Base-by-base conservation (phyloP, 2,113 vertebrate genomes). In the Paratilapia polleni region DNA sequence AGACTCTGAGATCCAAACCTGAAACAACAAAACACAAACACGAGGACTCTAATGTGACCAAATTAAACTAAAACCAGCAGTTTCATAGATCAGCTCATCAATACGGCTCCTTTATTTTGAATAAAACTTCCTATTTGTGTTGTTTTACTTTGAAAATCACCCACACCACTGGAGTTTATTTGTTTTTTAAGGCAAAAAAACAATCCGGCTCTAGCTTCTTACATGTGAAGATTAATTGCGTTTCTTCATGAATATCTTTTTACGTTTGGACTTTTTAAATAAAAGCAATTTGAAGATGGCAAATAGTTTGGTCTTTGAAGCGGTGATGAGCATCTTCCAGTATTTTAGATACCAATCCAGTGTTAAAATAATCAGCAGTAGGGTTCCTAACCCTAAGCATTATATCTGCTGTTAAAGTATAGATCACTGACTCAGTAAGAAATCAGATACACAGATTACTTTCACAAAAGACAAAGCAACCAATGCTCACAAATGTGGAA, bases 1-100 rank as follows among this genome's bases (percentile, higher is more conserved):
- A 99, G 95, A 93, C 97, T 97, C 90, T 98, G 97, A 88, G 98
- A 98, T 93, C 98, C 98, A 89, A 97, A 99, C 94, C 98, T 99
- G 93, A 83, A 93, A 38, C 60, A 73, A 91, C 4, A 60, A 1
- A 88, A 70, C 13, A 75, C 52, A 63, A 38, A 56, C 28, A 17
- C 3, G 28, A 17, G 24, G 58, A 60, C 7, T 28, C n/a, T 26
- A n/a, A 56, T 34, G 6, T 34, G 68, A 34, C 0, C 14, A 5
- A 73, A 73, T 9, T 31, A 17, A 52, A 73, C 17, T 73, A 31
- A 52, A 52, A 20, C 24, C 13, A 11, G 10, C 26, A 24, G 15
- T 28, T n/a, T n/a, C n/a, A 70, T 17, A 28, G 2, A 4, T 70
- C 24, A 49, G 5, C 49, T 70, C 43, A 70, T 49, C 43, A 28